phyloP scores from a whole-genome alignment of 2,797 vertebrate genomes.

The Microctenopoma lineatum region DNA sequence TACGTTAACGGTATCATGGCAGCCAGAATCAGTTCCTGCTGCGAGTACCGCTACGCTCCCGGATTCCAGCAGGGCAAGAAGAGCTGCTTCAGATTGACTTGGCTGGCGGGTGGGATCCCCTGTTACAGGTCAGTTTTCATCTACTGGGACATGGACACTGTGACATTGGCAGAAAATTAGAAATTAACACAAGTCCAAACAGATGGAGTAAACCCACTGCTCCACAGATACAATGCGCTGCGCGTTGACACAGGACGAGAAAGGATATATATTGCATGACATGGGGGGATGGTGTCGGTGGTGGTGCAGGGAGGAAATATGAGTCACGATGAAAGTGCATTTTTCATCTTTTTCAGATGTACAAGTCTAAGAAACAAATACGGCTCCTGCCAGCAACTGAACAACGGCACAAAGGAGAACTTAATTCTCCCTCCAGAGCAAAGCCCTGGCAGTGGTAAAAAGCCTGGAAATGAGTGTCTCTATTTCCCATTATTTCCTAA shows the following conservation, averaged over 20 bases:
- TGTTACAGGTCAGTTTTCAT: conserved; percentile 81
- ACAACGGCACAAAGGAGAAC: conserved; percentile 72
- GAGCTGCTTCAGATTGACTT: conserved; percentile 82
- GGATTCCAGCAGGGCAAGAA: conserved; percentile 85
- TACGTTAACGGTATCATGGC: conserved; percentile 82
- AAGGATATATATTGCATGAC: conserved; percentile 39
- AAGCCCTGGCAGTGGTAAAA: conserved; percentile 72
- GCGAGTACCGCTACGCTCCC: conserved; percentile 84
- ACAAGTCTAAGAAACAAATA: conserved; percentile 77
- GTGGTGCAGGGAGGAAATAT: conserved; percentile 33
- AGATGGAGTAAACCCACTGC: conserved; percentile 9
- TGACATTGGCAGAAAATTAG: conserved; percentile 31
- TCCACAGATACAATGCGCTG: conserved; percentile 19
- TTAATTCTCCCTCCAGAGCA: conserved; percentile 63
- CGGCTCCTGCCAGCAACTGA: conserved; percentile 78
- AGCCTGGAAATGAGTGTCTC: conserved; percentile 60
- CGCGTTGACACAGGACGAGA: conserved; percentile 9
- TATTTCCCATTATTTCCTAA: conserved; percentile 68
- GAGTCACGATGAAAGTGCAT: conserved; percentile 53
- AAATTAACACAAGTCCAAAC: conserved; percentile 36
- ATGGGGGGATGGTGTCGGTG: conserved; percentile 35
- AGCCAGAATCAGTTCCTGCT: conserved; percentile 86
- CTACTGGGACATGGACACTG: background rate
- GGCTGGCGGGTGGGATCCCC: conserved; percentile 83
- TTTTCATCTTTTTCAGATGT: conserved; percentile 78